These are phyloP conservation scores for Magallana ariakensis DNA, from an alignment of 1,140 invertebrate species.

Conservation along the genomic window DNA sequence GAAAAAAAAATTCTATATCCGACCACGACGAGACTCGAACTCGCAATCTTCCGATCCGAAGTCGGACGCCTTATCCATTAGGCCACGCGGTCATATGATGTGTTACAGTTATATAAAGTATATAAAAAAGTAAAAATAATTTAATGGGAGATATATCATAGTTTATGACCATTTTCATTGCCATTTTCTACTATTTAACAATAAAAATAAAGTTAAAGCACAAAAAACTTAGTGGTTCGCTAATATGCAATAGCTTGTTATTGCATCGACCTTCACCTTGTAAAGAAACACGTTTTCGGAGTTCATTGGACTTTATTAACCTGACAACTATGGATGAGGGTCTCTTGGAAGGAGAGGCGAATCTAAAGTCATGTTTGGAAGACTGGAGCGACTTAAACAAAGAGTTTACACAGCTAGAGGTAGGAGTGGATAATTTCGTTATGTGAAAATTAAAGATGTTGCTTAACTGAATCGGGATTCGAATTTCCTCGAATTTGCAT, in stretches of 20 bases:
- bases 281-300: not conserved
- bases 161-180: no score
- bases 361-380: slow-evolving; percentile 83
- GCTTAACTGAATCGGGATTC: not conserved
- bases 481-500: not conserved
- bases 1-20: slow-evolving; percentile 77
- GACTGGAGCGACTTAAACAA: slow-evolving; percentile 89
- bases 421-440: slow-evolving; percentile 43
- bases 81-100: slow-evolving; percentile 83
- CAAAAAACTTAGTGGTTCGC: no score
- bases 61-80: slow-evolving; percentile 95
- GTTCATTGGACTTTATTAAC: slow-evolving; percentile 29
- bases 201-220: no score
- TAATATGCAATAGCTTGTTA: no score
- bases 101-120: no score
- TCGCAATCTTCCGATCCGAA: slow-evolving; percentile 95
- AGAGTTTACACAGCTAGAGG: slow-evolving; percentile 80
- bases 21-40: slow-evolving; percentile 93
- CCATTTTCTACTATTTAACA: no score
- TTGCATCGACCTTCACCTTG: slow-evolving; percentile 6
- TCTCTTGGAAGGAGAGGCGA: slow-evolving; percentile 8
- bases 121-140: no score
- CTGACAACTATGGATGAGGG: slow-evolving; percentile 21
- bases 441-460: not conserved
- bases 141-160: no score